Base-by-base conservation (phyloP, 2,113 vertebrate genomes). In the Proterorhinus semilunaris region DNA sequence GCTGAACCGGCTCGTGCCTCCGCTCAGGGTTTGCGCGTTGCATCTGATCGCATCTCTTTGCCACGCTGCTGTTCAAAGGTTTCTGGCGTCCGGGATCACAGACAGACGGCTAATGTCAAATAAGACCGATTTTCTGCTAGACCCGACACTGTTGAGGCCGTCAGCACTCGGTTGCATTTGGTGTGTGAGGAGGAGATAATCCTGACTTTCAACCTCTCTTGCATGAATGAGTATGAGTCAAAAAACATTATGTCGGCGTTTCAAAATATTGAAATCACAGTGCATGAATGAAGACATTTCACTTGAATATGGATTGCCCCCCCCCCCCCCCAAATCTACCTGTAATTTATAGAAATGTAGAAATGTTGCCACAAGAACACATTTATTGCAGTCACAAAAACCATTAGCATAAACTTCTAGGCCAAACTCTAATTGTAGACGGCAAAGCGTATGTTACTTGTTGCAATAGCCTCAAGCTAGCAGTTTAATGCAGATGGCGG, bases 211-310 rank as follows among this genome's bases (percentile, higher is more conserved):
- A 51, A 54, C 17, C 16, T 21, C 54, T 10, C 44, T 50, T 50
- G 42, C 59, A 62, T 59, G 51, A 59, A n/a, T 59, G 64, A 10
- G 53, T 66, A 59, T 44, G 42, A n/a, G 27, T 59, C 27, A 42
- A 58, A 58, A 59, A 59, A 43, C 36, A 3, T 4, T 59, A 42
- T 36, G 36, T 11, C 27, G 13, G 53, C 54, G 1, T 58, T 21
- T 54, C 7, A 54, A 21, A 5, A 36, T 36, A 36, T 3, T 36
- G 27, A 36, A 36, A 36, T 36, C 27, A 36, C 27, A 36, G 27
- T 36, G 27, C 27, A 36, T 36, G 27, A 36, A 36, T 36, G 27
- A 36, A 36, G 27, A 36, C 27, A 36, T 36, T 36, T 36, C 27
- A 36, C 27, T 36, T 36, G 27, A 36, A 3, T 36, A 36, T 36